phyloP scores from a whole-genome alignment of 2,888 invertebrate species.

The Apotomis turbidana region DNA sequence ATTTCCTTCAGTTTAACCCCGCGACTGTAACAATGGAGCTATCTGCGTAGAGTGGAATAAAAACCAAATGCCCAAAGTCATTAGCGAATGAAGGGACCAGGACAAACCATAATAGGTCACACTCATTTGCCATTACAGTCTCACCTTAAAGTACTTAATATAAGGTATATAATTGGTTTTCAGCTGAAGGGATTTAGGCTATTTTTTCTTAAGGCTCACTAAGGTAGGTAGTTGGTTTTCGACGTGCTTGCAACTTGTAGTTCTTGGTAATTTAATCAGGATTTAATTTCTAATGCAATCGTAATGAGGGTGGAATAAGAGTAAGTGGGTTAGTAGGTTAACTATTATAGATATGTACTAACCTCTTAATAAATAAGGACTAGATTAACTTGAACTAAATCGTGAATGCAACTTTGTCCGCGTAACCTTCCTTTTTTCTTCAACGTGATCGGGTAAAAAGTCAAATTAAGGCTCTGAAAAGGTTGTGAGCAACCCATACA shows the following conservation, averaged over 20 bases:
- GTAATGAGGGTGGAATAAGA: constrained; percentile 14
- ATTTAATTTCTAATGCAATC: constrained; percentile 23
- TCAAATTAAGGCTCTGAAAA: no score
- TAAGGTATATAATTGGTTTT: neutral
- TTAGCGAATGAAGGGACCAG: constrained; percentile 3
- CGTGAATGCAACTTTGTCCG: no score
- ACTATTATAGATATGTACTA: neutral
- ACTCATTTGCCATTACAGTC: neutral
- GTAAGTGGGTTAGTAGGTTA: constrained; percentile 18
- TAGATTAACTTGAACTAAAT: no score
- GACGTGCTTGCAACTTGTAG: neutral
- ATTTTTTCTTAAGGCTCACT: neutral
- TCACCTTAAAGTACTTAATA: neutral
- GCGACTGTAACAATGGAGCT: constrained; percentile 9
- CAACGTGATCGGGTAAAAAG: no score
- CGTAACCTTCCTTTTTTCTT: no score
- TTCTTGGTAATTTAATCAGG: constrained; percentile 25
- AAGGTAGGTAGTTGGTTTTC: constrained; percentile 4
- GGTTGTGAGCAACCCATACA: no score
- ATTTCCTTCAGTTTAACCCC: constrained; percentile 16
- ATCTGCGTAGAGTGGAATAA: constrained; percentile 23
- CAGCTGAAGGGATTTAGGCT: neutral
- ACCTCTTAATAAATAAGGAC: neutral
- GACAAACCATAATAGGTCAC: constrained; percentile 1
- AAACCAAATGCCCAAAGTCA: constrained; percentile 19